phyloP scores from a whole-genome alignment of 2,113 vertebrate species.

The Platichthys flesus region DNA sequence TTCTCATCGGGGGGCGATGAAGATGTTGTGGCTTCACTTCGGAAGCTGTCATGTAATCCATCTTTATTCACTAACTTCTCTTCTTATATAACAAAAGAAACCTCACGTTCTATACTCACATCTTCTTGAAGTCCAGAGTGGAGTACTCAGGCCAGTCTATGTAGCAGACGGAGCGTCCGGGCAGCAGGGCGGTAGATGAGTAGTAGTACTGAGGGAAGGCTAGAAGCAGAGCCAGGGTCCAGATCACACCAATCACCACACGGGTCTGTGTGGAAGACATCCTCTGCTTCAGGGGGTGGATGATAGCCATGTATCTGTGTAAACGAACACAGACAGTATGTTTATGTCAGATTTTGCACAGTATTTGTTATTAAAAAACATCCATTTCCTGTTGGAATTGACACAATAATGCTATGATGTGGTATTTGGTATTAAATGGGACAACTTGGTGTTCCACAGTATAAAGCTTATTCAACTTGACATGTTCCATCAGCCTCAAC shows the following conservation, averaged over 20 bases:
- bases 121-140: conserved; percentile 47
- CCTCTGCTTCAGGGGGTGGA: conserved; percentile 67
- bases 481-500: neutral
- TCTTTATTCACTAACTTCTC: neutral
- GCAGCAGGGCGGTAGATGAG: conserved; percentile 43
- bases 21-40: too few species aligned
- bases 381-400: too few species aligned
- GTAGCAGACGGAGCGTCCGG: conserved; percentile 62
- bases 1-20: too few species aligned
- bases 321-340: conserved; percentile 1
- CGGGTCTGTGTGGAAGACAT: conserved; percentile 56
- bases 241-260: conserved; percentile 48
- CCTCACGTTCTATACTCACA: conserved; percentile 46
- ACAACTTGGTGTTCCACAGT: too few species aligned
- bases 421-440: too few species aligned
- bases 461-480: too few species aligned
- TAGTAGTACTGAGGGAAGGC: conserved; percentile 69
- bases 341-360: neutral
- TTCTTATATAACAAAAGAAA: too few species aligned
- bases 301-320: conserved; percentile 67
- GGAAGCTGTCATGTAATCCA: neutral
- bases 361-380: neutral
- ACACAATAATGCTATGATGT: neutral
- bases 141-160: conserved; percentile 69
- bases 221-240: conserved; percentile 63